phyloP scores from a whole-genome alignment of 2,888 invertebrate genomes.

The Monoplex corrugatus region DNA sequence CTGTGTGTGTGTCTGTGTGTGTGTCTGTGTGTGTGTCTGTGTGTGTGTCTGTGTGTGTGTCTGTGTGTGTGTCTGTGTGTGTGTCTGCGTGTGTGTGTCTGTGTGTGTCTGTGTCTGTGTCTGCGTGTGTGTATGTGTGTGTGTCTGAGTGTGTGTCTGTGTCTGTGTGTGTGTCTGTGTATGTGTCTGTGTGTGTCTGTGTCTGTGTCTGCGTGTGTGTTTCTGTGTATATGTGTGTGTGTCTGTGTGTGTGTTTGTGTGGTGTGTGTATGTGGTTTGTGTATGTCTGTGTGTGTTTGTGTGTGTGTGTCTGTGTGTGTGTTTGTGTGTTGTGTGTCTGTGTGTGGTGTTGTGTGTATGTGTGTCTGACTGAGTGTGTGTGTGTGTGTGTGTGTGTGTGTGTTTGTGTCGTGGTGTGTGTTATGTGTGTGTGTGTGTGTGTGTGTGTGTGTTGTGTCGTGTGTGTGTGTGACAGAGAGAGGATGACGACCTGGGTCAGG shows the following conservation, averaged over 20 bases:
- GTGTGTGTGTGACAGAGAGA: neutral
- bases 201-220: neutral
- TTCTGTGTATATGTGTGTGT: neutral
- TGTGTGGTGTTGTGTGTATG: neutral
- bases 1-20: neutral
- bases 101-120: neutral
- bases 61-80: slow-evolving; percentile 13
- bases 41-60: slow-evolving; percentile 21
- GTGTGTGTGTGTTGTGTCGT: neutral
- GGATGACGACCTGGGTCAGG: too few relatives aligned
- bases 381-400: slow-evolving; percentile 22
- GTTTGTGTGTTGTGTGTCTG: neutral
- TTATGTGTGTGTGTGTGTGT: neutral
- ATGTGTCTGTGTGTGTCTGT: neutral
- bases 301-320: too few relatives aligned
- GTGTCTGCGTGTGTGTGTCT: slow-evolving; percentile 4
- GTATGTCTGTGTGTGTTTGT: too few relatives aligned
- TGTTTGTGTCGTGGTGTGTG: neutral
- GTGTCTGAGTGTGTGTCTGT: neutral
- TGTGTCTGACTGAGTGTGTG: slow-evolving; percentile 15
- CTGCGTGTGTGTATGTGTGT: slow-evolving; percentile 17
- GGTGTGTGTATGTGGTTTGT: too few relatives aligned
- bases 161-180: too few relatives aligned
- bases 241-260: too few relatives aligned
- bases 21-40: neutral